Conservation (phyloP, 2,113 vertebrate species). For the Elephas maximus region DNA sequence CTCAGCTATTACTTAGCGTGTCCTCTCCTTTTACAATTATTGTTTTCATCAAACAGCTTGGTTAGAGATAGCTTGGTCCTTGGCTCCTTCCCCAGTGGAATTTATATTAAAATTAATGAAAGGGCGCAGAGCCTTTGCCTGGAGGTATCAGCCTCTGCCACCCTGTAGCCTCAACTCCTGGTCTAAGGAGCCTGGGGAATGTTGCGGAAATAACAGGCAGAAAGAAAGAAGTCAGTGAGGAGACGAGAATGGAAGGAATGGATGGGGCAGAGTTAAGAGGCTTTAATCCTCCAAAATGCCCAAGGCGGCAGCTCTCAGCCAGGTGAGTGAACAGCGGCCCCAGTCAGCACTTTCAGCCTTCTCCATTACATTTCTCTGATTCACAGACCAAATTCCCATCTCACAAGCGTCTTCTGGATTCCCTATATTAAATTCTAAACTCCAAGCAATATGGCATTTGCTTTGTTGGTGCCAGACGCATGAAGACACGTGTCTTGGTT, state of each 20-base stretch:
- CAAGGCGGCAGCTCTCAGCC: not conserved
- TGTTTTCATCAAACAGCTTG: slow-evolving; percentile 45
- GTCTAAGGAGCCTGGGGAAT: not conserved
- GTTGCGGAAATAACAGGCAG: not conserved
- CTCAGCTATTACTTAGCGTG: not conserved
- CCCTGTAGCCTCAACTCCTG: not conserved
- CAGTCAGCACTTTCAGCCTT: no score
- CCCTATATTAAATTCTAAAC: slow-evolving; percentile 25
- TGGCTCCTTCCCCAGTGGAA: slow-evolving; percentile 1
- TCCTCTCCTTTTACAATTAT: slow-evolving; percentile 4
- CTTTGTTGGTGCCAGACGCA: not conserved
- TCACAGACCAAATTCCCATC: slow-evolving; percentile 4
- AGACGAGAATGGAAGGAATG: not conserved
- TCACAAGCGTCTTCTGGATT: not conserved
- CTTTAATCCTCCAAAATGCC: not conserved
- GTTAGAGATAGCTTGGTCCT: slow-evolving; percentile 19
- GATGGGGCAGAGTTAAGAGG: not conserved
- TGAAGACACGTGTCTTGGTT: not conserved
- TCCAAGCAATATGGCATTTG: slow-evolving; percentile 5
- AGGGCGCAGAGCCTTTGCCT: not conserved
- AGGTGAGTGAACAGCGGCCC: not conserved
- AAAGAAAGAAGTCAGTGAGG: not conserved
- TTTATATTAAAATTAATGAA: slow-evolving; percentile 25
- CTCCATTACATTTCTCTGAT: not conserved
- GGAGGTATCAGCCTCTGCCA: not conserved